Evolutionary conservation across 2,797 vertebrate species (phyloP), one percentile per base, ranked within the genome.

Genomic region (Brachyalestes nurse): DNA sequence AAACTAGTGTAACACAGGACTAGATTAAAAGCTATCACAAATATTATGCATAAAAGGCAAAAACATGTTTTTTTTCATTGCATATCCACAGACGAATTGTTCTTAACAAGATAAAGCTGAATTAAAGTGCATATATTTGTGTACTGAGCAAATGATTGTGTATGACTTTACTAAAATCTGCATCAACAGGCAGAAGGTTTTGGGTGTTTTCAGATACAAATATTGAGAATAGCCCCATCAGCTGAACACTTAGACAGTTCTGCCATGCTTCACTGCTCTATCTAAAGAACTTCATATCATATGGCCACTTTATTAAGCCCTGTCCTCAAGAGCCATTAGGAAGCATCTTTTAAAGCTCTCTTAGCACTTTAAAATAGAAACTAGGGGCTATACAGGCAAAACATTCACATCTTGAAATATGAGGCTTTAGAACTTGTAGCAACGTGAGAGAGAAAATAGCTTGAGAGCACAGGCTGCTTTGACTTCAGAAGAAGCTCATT

Each of bases 261-360:
- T 7, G 84, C 73, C 74, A 87, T 17, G 65, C 84, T 71, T 88
- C 82, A 81, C 6, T 82, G 40, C 58, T 61, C 1, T 17, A 42
- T 61, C 47, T n/a, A 79, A 57, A 49, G 64, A 58, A 74, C 38
- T 19, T 0, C 45, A 72, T 89, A 91, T 93, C 89, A 83, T 42
- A 87, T 91, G 83, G 86, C 88, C 87, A 83, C 73, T 81, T 64
- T 12, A 17, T 62, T 47, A 66, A 49, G 55, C 3, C 4, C 12
- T 42, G 38, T 42, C 61, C 53, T 34, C 12, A 58, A 28, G 10
- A 51, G n/a, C 13, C 9, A 19, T 72, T 58, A 40, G 42, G 5
- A 81, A 70, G 72, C 14, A 77, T 66, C 85, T 71, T 76, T 81
- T 34, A 75, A 80, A 87, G 75, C 76, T 86, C 86, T 88, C 89